phyloP scores from a whole-genome alignment of 2,888 invertebrate species.

The Celastrina argiolus region DNA sequence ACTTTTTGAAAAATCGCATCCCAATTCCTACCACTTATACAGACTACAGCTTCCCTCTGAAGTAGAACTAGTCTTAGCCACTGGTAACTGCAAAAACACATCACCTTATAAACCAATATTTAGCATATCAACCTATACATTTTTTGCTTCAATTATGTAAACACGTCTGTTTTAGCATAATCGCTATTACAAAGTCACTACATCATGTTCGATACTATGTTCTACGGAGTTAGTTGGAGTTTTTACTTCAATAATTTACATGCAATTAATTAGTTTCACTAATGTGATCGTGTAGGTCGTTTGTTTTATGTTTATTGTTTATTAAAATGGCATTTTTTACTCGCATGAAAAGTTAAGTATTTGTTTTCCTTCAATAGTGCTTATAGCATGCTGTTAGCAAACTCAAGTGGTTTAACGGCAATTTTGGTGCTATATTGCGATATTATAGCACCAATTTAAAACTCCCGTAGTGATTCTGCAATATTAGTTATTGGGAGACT shows the following conservation, averaged over 20 bases:
- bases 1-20: too few species aligned
- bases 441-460: too few species aligned
- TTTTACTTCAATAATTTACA: slow-evolving; percentile 10
- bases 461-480: too few species aligned
- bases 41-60: too few species aligned
- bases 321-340: background rate
- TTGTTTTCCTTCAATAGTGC: background rate
- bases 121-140: background rate
- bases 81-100: slow-evolving; percentile 2
- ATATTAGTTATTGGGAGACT: too few species aligned
- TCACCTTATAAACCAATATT: background rate
- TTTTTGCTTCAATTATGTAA: slow-evolving; percentile 11
- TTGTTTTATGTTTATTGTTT: background rate
- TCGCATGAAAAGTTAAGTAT: background rate
- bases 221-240: background rate
- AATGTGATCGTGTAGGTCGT: background rate
- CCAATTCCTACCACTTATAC: too few species aligned
- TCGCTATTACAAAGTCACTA: background rate
- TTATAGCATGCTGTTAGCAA: too few species aligned
- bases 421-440: too few species aligned
- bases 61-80: too few species aligned
- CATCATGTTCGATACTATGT: background rate
- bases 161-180: background rate
- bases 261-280: slow-evolving; percentile 1
- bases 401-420: too few species aligned